These are phyloP conservation scores for Drosophila seguyi DNA, from an alignment of 1,140 invertebrate species.

Conservation along the genomic window DNA sequence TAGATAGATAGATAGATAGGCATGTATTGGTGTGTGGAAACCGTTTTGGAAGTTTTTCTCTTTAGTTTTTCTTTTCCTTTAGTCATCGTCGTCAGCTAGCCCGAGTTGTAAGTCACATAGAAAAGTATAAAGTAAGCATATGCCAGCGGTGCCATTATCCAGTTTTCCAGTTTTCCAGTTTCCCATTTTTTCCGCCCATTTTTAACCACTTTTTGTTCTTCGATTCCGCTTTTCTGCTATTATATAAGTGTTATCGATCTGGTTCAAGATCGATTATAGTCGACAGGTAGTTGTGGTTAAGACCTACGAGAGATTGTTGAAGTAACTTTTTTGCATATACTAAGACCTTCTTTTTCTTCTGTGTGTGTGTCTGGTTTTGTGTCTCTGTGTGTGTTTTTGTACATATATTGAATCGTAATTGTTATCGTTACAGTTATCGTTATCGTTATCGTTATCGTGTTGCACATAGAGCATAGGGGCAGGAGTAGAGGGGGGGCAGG, in stretches of 20 bases:
- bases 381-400: slow-evolving; percentile 10
- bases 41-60: slow-evolving; percentile 41
- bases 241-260: slow-evolving; percentile 24
- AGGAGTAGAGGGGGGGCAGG: background rate
- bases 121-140: slow-evolving; percentile 50
- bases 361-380: slow-evolving; percentile 15
- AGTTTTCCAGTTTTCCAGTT: background rate
- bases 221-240: slow-evolving; percentile 4
- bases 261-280: slow-evolving; percentile 23
- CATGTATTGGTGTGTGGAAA: slow-evolving; percentile 43
- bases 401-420: slow-evolving; percentile 34
- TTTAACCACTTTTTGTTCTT: slow-evolving; percentile 9
- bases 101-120: slow-evolving; percentile 48
- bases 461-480: slow-evolving; percentile 30
- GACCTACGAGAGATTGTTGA: slow-evolving; percentile 47
- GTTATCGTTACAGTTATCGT: slow-evolving; percentile 19
- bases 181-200: background rate
- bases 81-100: slow-evolving; percentile 28
- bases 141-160: slow-evolving; percentile 29
- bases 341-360: slow-evolving; percentile 25
- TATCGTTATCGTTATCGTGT: slow-evolving; percentile 22
- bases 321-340: slow-evolving; percentile 19
- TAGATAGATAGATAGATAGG: slow-evolving; percentile 10
- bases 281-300: slow-evolving; percentile 47
- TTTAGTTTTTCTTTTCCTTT: slow-evolving; percentile 28